These are phyloP conservation scores for Proctacanthus coquilletti DNA, from an alignment of 1,140 invertebrate species.

Conservation along the genomic window DNA sequence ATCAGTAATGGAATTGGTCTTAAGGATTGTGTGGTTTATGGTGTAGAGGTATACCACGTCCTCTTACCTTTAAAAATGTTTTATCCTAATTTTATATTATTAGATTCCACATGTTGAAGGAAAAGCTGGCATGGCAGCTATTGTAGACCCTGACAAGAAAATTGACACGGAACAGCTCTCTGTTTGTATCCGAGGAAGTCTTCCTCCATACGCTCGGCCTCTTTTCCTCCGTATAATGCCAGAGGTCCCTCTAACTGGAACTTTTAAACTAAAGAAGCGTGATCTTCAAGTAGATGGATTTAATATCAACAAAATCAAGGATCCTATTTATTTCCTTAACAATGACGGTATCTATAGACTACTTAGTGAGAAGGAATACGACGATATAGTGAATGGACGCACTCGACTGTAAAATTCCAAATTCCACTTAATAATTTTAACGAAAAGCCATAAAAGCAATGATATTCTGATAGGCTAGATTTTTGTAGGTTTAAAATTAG, in stretches of 20 bases:
- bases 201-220: conserved; percentile 76
- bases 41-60: conserved; percentile 56
- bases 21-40: conserved; percentile 65
- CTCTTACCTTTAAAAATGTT: background rate
- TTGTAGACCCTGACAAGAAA: conserved; percentile 55
- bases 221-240: conserved; percentile 74
- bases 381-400: conserved; percentile 42
- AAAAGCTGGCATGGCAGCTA: conserved; percentile 88
- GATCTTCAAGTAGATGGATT: conserved; percentile 68
- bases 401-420: conserved; percentile 42
- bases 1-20: conserved; percentile 65
- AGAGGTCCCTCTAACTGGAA: conserved; percentile 70
- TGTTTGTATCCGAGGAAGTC: conserved; percentile 42
- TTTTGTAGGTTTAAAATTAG: no score
- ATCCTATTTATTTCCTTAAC: conserved; percentile 60
- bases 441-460: no score
- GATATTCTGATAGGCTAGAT: no score
- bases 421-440: no score
- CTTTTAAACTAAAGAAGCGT: conserved; percentile 81
- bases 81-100: conserved; percentile 6
- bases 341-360: conserved; percentile 45
- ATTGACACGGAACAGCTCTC: conserved; percentile 50
- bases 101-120: conserved; percentile 74
- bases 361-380: conserved; percentile 48
- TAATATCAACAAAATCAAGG: conserved; percentile 42